Conservation (phyloP, 2,888 invertebrate genomes). For the Eupithecia insigniata region DNA sequence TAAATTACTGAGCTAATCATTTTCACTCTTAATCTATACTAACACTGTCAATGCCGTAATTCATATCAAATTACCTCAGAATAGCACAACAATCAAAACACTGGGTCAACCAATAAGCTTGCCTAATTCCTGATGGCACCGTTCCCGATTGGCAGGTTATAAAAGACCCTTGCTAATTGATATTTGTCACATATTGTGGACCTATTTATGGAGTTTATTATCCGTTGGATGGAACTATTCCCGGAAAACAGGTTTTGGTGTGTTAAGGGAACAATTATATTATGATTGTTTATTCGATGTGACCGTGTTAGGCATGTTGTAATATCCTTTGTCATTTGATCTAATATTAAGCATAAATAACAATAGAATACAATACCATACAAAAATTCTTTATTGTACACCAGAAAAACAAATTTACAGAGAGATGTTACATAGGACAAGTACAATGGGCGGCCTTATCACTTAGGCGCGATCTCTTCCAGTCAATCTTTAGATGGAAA, state of each 20-base stretch:
- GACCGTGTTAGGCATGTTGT: background rate
- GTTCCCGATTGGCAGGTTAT: conserved; percentile 18
- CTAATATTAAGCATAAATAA: background rate
- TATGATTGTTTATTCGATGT: background rate
- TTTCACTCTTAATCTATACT: background rate
- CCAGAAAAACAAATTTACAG: no score
- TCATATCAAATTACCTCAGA: background rate
- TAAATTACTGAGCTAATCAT: background rate
- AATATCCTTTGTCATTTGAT: background rate
- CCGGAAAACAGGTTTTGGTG: conserved; percentile 1
- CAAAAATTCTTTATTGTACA: no score
- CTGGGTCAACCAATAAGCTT: background rate
- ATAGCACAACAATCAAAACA: background rate
- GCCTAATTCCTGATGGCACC: conserved; percentile 2
- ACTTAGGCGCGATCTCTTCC: no score
- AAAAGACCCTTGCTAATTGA: conserved; percentile 20
- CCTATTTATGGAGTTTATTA: conserved; percentile 10
- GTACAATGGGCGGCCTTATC: no score
- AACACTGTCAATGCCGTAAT: background rate
- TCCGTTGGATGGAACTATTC: background rate
- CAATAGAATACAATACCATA: no score
- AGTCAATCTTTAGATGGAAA: no score
- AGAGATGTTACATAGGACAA: no score
- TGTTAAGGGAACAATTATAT: background rate
- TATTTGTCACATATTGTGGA: conserved; percentile 18